Percentiles rank a stretch among this genome's conserved stretches.
Conservation (phyloP, 2,113 vertebrate genomes). For the Oceanodroma tethys region DNA sequence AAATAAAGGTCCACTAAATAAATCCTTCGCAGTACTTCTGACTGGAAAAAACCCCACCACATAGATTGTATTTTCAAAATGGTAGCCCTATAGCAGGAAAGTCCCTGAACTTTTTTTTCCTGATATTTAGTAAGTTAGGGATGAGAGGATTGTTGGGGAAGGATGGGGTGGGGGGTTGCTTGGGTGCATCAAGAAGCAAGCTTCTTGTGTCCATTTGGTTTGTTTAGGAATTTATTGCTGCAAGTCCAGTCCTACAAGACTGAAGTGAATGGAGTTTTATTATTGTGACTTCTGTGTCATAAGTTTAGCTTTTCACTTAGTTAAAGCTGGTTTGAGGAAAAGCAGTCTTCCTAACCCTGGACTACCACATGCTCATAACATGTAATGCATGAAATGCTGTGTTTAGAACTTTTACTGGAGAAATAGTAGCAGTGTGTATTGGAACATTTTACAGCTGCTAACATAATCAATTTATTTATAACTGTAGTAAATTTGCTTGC, state of each 20-base stretch:
- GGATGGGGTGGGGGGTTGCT: accelerated
- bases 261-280: neutral
- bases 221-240: neutral
- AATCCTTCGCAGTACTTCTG: neutral
- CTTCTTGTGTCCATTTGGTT: neutral
- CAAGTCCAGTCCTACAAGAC: neutral
- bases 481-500: slow-evolving; percentile 25
- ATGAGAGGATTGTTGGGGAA: neutral
- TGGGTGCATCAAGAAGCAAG: neutral
- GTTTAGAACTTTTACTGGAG: neutral
- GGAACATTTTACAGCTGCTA: slow-evolving; percentile 18
- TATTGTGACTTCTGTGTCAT: neutral
- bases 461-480: slow-evolving; percentile 45
- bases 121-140: neutral
- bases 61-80: neutral
- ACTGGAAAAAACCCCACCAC: neutral
- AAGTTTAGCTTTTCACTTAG: neutral
- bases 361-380: neutral
- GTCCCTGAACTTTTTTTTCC: neutral
- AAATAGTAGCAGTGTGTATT: neutral
- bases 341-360: neutral
- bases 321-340: neutral
- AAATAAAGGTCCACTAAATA: neutral
- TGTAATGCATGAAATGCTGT: neutral
- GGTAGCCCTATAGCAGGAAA: neutral